Base-by-base conservation (phyloP, 2,797 vertebrate species). In the Paramormyrops hopkinsi region DNA sequence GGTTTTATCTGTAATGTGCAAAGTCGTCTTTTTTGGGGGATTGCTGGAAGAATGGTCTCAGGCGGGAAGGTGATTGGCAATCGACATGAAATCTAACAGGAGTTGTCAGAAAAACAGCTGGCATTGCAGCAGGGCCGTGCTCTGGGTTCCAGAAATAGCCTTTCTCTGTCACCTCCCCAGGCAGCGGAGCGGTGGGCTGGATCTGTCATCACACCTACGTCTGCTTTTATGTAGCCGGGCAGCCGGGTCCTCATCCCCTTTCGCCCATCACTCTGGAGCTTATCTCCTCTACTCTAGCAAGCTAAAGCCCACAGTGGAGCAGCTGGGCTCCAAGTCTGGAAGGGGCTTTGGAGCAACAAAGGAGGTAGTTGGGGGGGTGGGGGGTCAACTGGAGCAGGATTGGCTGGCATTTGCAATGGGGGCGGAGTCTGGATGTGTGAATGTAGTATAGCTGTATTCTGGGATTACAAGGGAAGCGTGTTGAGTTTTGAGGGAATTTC, bases 121-220 rank as follows among this genome's bases (percentile, higher is more conserved):
- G 5, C 37, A 19, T 59, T 37, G 33, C 54, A 17, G 22, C 37
- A 14, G 53, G 46, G 37, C 51, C 9, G 2, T 17, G n/a, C 4
- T 8, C 37, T 14, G 44, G 19, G 29, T 22, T 50, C 62, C 19
- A 12, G 11, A 87, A 84, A 48, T 84, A 54, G 37, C 69, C 19
- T 44, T n/a, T 29, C 25, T 37, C 29, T 22, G 29, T 89, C 82
- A 46, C 51, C 79, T 19, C 19, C 79, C 83, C 46, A 3, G 53
- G 76, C 44, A 44, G 69, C 3, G 2, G 33, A 14, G 73, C 37
- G 11, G 29, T 69, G 82, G 86, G 44, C 2, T 4, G 11, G 22
- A 17, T 86, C 69, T 86, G 41, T 89, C 25, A 22, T 82, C 44
- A 82, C 83, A 87, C 33, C 51, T 41, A 8, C 51, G 76, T 89